A percentile compares a stretch with the other conserved stretches of the same genome.
Conservation (phyloP, 2,888 invertebrate species). For the Parnassius glacialis region DNA sequence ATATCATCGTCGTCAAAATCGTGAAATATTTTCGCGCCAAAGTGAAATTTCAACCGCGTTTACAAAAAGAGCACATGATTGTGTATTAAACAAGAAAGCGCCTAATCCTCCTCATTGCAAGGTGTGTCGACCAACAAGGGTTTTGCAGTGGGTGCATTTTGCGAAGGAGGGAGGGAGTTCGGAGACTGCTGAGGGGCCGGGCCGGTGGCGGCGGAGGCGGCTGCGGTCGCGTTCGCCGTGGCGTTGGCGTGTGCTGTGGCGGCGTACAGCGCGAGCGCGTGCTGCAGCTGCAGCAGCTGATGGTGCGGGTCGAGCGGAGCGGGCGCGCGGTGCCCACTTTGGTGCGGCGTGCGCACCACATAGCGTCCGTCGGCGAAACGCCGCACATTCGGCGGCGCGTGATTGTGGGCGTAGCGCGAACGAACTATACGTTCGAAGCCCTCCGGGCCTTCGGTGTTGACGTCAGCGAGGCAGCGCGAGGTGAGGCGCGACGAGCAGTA, state of each 20-base stretch:
- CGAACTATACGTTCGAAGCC: constrained; percentile 76
- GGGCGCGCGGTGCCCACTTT: constrained; percentile 73
- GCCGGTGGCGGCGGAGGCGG: constrained; percentile 43
- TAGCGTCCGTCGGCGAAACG: constrained; percentile 75
- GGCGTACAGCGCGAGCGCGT: constrained; percentile 72
- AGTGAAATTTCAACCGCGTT: constrained; percentile 37
- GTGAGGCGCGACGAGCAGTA: constrained; percentile 75
- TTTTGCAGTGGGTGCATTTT: constrained; percentile 58
- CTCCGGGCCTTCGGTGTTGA: constrained; percentile 76
- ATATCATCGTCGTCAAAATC: constrained; percentile 32
- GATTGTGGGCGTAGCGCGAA: constrained; percentile 73
- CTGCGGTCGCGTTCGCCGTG: constrained; percentile 48
- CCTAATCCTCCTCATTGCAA: constrained; percentile 71
- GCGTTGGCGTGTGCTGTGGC: constrained; percentile 68
- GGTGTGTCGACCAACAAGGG: constrained; percentile 73
- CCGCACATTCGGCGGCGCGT: constrained; percentile 74
- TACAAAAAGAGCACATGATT: background rate
- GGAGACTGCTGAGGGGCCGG: constrained; percentile 54
- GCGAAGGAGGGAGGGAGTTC: constrained; percentile 50
- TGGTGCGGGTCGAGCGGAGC: constrained; percentile 73
- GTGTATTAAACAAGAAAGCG: background rate
- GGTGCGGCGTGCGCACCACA: constrained; percentile 75
- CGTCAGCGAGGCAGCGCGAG: constrained; percentile 73
- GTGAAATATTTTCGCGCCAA: constrained; percentile 37
- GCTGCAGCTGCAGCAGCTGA: constrained; percentile 73